Conservation (phyloP, 1,140 invertebrate genomes). For the Scaptomyza graminum region DNA sequence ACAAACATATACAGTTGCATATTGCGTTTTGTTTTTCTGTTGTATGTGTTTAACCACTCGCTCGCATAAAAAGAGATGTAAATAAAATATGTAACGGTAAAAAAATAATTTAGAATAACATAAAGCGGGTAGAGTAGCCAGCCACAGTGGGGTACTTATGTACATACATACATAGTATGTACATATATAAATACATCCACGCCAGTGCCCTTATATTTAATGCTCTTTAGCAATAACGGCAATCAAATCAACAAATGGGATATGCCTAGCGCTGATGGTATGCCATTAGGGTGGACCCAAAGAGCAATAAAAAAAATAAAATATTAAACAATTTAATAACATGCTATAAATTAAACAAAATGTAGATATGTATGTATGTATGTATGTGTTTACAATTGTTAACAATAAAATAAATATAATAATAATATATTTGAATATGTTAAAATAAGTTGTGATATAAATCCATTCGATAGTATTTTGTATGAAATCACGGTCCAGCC, state of each 20-base stretch:
- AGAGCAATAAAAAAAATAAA: too few species aligned
- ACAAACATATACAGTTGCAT: constrained; percentile 58
- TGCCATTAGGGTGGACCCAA: constrained; percentile 14
- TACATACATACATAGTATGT: constrained; percentile 2
- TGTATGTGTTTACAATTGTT: too few species aligned
- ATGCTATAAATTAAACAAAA: too few species aligned
- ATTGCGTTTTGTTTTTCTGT: constrained; percentile 54
- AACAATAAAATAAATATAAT: too few species aligned
- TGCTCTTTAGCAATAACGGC: not conserved
- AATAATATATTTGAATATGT: too few species aligned
- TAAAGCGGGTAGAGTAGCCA: not conserved
- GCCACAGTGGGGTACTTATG: not conserved
- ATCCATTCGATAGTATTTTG: not conserved
- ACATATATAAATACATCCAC: not conserved
- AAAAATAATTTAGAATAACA: not conserved
- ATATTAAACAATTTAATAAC: too few species aligned
- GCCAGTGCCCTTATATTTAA: not conserved
- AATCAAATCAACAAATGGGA: constrained; percentile 13
- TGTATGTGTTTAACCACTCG: constrained; percentile 30
- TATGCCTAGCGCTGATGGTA: not conserved
- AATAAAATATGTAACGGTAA: constrained; percentile 47
- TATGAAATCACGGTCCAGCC: not conserved
- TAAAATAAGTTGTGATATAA: not conserved
- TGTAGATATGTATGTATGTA: too few species aligned
- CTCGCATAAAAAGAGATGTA: constrained; percentile 14